Conservation (phyloP, 2,113 vertebrate genomes). For the Nerophis lumbriciformis region DNA sequence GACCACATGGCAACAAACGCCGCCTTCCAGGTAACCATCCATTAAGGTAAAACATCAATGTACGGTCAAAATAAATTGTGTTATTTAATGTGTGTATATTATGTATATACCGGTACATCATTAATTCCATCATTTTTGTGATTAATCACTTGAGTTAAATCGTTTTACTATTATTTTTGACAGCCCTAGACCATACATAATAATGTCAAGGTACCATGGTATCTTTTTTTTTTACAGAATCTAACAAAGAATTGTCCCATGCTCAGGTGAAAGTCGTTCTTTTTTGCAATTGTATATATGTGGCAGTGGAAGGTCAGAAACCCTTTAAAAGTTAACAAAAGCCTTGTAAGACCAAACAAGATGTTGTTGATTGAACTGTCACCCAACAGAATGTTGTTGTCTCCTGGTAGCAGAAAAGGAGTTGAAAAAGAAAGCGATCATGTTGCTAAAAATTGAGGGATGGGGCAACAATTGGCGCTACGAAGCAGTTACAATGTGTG, state of each 20-base stretch:
- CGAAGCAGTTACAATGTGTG: slow-evolving; percentile 46
- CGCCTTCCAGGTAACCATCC: no score
- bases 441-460: slow-evolving; percentile 48
- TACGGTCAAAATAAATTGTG: no score
- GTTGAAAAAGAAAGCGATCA: slow-evolving; percentile 48
- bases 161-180: no score
- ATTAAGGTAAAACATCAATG: no score
- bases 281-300: not conserved
- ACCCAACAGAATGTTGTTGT: slow-evolving; percentile 30
- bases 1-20: no score
- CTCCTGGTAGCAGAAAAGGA: slow-evolving; percentile 28
- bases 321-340: slow-evolving; percentile 37
- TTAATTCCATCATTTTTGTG: no score
- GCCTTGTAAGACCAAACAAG: slow-evolving; percentile 27
- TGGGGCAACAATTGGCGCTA: slow-evolving; percentile 39
- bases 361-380: slow-evolving; percentile 32
- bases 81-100: no score
- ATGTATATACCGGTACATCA: no score
- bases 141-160: no score
- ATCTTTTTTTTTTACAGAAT: not conserved
- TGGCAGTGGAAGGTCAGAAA: slow-evolving; percentile 12
- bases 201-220: no score
- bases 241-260: not conserved
- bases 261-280: not conserved
- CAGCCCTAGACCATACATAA: no score